phyloP scores from a whole-genome alignment of 92 coral and sea anemone species.

The Isaurus tuberculatus region DNA sequence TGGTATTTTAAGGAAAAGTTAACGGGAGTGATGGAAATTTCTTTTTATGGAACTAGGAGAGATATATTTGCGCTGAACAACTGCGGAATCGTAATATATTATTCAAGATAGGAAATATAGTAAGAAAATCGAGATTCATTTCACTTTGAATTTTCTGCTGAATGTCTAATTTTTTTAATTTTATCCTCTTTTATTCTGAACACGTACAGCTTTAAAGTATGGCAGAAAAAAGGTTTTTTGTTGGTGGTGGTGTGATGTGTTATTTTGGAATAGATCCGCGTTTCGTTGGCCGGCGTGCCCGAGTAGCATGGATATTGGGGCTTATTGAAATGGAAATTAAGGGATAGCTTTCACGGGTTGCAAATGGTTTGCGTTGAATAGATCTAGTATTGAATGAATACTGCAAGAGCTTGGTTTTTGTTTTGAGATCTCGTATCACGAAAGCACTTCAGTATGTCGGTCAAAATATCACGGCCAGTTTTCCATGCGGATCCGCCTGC shows the following conservation, averaged over 20 bases:
- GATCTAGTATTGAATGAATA: slow-evolving; percentile 64
- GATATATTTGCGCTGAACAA: slow-evolving; percentile 43
- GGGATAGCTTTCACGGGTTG: slow-evolving; percentile 77
- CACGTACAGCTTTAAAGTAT: background rate
- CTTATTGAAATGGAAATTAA: slow-evolving; percentile 81
- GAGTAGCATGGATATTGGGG: slow-evolving; percentile 63
- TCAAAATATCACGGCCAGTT: slow-evolving; percentile 46
- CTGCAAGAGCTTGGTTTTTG: slow-evolving; percentile 60
- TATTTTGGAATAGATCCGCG: slow-evolving; percentile 45
- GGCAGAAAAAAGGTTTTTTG: slow-evolving; percentile 15
- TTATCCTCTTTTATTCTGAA: background rate
- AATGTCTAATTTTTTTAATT: background rate
- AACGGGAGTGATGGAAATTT: background rate
- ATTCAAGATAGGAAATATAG: slow-evolving; percentile 90
- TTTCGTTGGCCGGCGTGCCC: slow-evolving; percentile 67
- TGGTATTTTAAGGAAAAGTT: slow-evolving; percentile 25
- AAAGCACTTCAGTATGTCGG: slow-evolving; percentile 46
- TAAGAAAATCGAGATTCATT: slow-evolving; percentile 84
- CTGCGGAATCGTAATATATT: slow-evolving; percentile 74
- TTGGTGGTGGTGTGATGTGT: background rate
- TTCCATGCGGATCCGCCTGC: slow-evolving; percentile 24
- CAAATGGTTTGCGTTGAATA: slow-evolving; percentile 75
- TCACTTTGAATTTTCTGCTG: slow-evolving; percentile 46
- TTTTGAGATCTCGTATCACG: slow-evolving; percentile 50
- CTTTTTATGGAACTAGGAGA: slow-evolving; percentile 41